Evolutionary conservation across 2,888 invertebrate species (phyloP).

Genomic region (Rotaria magnacalcarata): DNA sequence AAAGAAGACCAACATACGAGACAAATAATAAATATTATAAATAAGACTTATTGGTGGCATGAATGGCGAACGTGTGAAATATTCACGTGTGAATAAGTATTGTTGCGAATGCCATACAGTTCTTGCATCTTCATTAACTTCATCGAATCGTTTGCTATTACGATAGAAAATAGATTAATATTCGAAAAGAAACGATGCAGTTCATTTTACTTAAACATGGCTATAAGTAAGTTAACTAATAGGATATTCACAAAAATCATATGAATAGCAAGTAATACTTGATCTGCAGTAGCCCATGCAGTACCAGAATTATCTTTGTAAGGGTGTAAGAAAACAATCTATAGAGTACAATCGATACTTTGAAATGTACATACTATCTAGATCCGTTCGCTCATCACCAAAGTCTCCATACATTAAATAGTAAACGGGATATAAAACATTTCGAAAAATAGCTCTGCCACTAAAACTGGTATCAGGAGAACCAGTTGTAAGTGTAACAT

Average conservation of each 20-base stretch:
- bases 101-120: conserved; percentile 18
- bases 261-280: conserved; percentile 30
- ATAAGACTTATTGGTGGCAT: neutral
- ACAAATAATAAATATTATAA: neutral
- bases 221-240: neutral
- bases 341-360: neutral
- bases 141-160: conserved; percentile 4
- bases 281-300: neutral
- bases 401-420: neutral
- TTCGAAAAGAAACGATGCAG: neutral
- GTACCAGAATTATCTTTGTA: neutral
- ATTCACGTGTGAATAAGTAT: conserved; percentile 6
- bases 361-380: neutral
- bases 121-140: neutral
- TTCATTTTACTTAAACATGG: neutral
- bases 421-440: neutral
- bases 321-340: neutral
- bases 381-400: neutral
- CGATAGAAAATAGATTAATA: neutral
- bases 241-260: neutral
- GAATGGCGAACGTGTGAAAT: conserved; percentile 1
- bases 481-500: neutral
- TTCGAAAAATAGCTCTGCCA: neutral
- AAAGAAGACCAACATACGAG: neutral
- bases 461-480: neutral